Conservation (phyloP, 1,140 invertebrate species). For the Tetragonula clypearis region DNA sequence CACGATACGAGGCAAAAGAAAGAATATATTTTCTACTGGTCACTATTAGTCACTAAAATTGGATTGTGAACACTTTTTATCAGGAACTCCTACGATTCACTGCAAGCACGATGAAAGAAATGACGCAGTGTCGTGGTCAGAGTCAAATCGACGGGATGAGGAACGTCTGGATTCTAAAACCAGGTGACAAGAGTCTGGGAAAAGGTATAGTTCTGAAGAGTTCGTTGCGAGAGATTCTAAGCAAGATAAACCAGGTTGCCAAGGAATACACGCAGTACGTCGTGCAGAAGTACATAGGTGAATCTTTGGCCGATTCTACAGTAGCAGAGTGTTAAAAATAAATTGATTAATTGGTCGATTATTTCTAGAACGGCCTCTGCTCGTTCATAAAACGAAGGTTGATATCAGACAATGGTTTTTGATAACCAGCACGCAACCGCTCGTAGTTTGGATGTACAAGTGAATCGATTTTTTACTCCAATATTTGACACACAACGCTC, state of each 20-base stretch:
- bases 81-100: slow-evolving; percentile 71
- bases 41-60: too few species aligned
- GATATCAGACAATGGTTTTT: slow-evolving; percentile 97
- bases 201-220: slow-evolving; percentile 94
- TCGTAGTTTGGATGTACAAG: slow-evolving; percentile 97
- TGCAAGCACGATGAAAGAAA: slow-evolving; percentile 81
- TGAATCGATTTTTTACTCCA: slow-evolving; percentile 66
- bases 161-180: slow-evolving; percentile 98
- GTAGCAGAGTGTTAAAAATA: background rate
- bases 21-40: too few species aligned
- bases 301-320: slow-evolving; percentile 19
- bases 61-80: background rate
- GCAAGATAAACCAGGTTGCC: slow-evolving; percentile 86
- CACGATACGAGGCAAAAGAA: too few species aligned
- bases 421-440: slow-evolving; percentile 93
- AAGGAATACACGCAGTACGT: slow-evolving; percentile 90
- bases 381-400: slow-evolving; percentile 96
- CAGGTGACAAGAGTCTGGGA: slow-evolving; percentile 95
- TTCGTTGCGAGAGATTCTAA: slow-evolving; percentile 92
- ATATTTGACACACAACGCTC: background rate
- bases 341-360: background rate
- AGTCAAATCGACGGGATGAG: slow-evolving; percentile 89
- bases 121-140: slow-evolving; percentile 85
- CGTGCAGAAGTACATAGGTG: slow-evolving; percentile 97
- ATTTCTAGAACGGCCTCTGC: slow-evolving; percentile 88